Base-by-base conservation (phyloP, 92 coral and sea anemone genomes). In the Metridium senile region DNA sequence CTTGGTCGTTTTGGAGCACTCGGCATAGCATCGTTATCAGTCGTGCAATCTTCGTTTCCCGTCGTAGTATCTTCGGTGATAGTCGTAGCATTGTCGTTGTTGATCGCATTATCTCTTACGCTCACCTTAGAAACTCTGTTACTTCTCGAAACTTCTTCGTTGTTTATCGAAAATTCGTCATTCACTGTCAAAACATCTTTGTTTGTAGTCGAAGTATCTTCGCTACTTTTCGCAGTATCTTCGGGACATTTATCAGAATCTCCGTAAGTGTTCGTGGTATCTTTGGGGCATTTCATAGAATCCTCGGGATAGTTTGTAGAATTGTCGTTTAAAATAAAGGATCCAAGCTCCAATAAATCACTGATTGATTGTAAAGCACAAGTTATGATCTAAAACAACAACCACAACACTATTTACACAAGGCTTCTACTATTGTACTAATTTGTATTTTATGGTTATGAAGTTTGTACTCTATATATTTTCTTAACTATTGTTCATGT, bases 331-430 rank as follows among this genome's bases (percentile, higher is more conserved):
- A 58, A 0, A 17, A 57, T 18, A 18, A 73, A 33, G 1, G 68
- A 29, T 21, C 68, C 78, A 16, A 20, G 56, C 22, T 33, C 68
- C 45, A 73, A 11, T n/a, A 73, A 54, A 73, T 21, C 78, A 22
- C 56, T 32, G 33, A 73, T 35, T 20, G 26, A 57, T 31, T 73
- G 32, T 34, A 73, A 58, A 3, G 78, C 21, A 47, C 53, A 31
- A 22, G 78, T 57, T 11, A 73, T 58, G 56, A 73, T 62, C 78
- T 70, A 49, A 3, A 7, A 28, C 1, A 8, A 35, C n/a, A 66
- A 31, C 11, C 43, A 66, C 6, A 39, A 13, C 13, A 4, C 6
- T 13, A 39, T 39, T 39, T 39, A 39, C 13, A 4, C 49, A 39
- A n/a, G n/a, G n/a, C n/a, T n/a, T n/a, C n/a, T n/a, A n/a, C n/a